phyloP scores from a whole-genome alignment of 2,797 vertebrate species.

The Rhyacichthys aspro region DNA sequence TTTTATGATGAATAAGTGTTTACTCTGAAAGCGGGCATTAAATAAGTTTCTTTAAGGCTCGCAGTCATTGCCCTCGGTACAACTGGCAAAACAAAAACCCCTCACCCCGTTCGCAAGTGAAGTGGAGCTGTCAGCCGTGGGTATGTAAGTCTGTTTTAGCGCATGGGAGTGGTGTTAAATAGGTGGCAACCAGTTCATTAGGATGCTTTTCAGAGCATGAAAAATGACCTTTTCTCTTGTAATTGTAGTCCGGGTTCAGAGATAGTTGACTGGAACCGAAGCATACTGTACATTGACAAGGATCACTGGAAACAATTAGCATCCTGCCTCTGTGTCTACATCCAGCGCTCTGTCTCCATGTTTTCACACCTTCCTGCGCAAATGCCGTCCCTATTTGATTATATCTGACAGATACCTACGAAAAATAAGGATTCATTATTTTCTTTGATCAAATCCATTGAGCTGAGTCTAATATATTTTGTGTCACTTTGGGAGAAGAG shows the following conservation, averaged over 20 bases:
- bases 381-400: constrained; percentile 57
- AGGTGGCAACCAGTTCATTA: constrained; percentile 79
- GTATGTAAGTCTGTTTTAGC: constrained; percentile 67
- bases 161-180: constrained; percentile 70
- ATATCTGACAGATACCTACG: constrained; percentile 42
- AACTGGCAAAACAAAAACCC: constrained; percentile 64
- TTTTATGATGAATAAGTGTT: constrained; percentile 85
- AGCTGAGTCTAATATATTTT: constrained; percentile 27
- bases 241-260: constrained; percentile 76
- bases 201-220: constrained; percentile 79
- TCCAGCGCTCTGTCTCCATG: constrained; percentile 48
- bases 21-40: constrained; percentile 74
- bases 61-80: constrained; percentile 61
- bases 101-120: constrained; percentile 52
- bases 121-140: constrained; percentile 52
- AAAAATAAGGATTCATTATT: constrained; percentile 38
- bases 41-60: constrained; percentile 73
- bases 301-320: constrained; percentile 82
- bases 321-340: constrained; percentile 54
- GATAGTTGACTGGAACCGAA: constrained; percentile 75
- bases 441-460: constrained; percentile 26
- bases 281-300: constrained; percentile 74
- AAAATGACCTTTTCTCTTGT: constrained; percentile 82
- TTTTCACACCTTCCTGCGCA: constrained; percentile 59
- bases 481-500: not conserved